Base-by-base conservation (phyloP, 2,113 vertebrate species). In the Tyrannus savana region DNA sequence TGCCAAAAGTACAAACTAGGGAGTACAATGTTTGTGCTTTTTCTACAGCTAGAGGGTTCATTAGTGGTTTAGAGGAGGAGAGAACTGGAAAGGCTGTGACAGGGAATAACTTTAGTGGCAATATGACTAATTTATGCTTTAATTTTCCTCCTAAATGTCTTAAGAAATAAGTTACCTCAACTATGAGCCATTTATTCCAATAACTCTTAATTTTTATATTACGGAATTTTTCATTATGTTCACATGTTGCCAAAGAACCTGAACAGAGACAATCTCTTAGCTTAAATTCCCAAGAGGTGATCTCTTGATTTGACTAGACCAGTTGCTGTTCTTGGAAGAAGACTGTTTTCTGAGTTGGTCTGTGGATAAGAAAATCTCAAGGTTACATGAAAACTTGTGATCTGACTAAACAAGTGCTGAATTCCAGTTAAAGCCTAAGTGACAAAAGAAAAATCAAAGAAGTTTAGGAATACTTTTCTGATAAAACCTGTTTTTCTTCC, bases 1-100 rank as follows among this genome's bases (percentile, higher is more conserved):
- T 82, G 84, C 53, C 67, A 96, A 47, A 82, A 91, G 63, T 49
- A 92, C 71, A 87, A 96, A 94, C 68, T 87, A 93, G 71, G 69
- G 88, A 82, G 74, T 37, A 84, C 37, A 92, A 58, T 62, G n/a
- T 95, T 74, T 92, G 74, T 81, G 46, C 42, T 87, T 16, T 78
- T 91, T 90, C 55, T 53, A 53, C 71, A 53, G 75, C 84, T 75
- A 80, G 28, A 86, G 17, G 41, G 60, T 87, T 91, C 87, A 72
- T 94, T 97, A 93, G 93, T 78, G 75, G 77, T 96, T 97, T 92
- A 79, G 35, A 84, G 63, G 74, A 74, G 74, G 83, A 68, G 50
- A 85, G 59, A 87, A 96, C 93, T 1, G 5, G 82, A 94, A 92
- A 93, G 72, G 68, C 19, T 81, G 39, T 88, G 85, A 71, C 85